phyloP scores from a whole-genome alignment of 1,140 invertebrate genomes.

The Papilio machaon region DNA sequence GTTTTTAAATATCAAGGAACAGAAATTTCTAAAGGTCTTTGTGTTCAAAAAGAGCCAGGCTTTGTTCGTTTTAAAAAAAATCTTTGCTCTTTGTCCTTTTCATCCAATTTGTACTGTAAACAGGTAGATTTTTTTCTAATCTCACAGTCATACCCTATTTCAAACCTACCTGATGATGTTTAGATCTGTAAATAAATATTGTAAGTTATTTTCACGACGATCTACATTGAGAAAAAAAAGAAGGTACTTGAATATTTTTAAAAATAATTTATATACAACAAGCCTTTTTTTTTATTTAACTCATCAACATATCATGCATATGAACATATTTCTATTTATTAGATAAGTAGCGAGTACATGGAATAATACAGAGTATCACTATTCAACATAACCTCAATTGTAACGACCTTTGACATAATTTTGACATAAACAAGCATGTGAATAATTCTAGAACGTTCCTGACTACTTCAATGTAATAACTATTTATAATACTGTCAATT shows the following conservation, averaged over 20 bases:
- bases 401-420: neutral
- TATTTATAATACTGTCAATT: neutral
- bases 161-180: neutral
- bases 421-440: neutral
- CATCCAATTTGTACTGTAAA: neutral
- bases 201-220: neutral
- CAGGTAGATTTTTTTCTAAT: conserved; percentile 6
- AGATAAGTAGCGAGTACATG: neutral
- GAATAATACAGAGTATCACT: neutral
- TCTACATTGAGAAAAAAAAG: neutral
- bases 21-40: neutral
- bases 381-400: neutral
- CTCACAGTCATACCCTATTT: too few relatives aligned
- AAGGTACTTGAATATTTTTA: neutral
- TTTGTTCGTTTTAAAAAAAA: neutral
- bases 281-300: neutral
- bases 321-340: neutral
- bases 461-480: neutral
- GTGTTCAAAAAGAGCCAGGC: neutral
- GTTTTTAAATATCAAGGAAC: neutral
- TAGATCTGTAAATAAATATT: neutral
- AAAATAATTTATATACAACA: neutral
- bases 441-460: neutral
- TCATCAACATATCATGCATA: neutral
- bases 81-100: neutral